Evolutionary conservation across 2,113 vertebrate genomes (phyloP).

Genomic region (Ovis aries): ARS-UI_Ramb_v3.0 NC_056060.1:26076501-26077000

Average conservation of each 20-base stretch:
- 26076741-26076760: slow-evolving; percentile 49
- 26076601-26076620: neutral
- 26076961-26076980: slow-evolving; percentile 46
- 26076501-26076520: neutral
- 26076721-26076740: slow-evolving; percentile 44
- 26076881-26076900: slow-evolving; percentile 45
- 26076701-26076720: slow-evolving; percentile 60
- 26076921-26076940: slow-evolving; percentile 34
- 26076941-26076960: slow-evolving; percentile 51
- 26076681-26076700: slow-evolving; percentile 62
- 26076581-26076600: neutral
- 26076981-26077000: slow-evolving; percentile 40
- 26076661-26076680: slow-evolving; percentile 54
- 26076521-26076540: neutral
- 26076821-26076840: slow-evolving; percentile 55
- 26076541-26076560: neutral
- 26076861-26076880: slow-evolving; percentile 29
- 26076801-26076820: slow-evolving; percentile 57
- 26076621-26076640: slow-evolving; percentile 31
- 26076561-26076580: neutral
- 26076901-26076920: slow-evolving; percentile 38
- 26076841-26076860: slow-evolving; percentile 55
- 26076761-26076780: slow-evolving; percentile 32
- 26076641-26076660: slow-evolving; percentile 20
- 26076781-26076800: slow-evolving; percentile 45